phyloP scores from a whole-genome alignment of 2,888 invertebrate genomes.

The Mamestra brassicae region DNA sequence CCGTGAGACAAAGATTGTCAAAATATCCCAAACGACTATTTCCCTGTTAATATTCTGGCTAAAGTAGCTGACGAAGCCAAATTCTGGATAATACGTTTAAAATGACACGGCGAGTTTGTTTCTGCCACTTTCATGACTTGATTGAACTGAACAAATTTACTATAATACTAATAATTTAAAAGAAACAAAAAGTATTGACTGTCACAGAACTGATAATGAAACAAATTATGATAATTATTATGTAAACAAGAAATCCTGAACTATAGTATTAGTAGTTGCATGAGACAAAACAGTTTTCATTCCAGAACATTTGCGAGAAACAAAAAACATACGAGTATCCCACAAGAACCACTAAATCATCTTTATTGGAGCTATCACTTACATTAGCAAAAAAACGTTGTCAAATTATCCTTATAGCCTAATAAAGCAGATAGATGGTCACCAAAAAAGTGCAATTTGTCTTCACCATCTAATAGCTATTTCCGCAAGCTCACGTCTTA shows the following conservation, averaged over 20 bases:
- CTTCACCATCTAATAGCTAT: conserved; percentile 38
- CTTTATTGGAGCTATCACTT: conserved; percentile 42
- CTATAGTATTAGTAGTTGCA: neutral
- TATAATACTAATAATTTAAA: too few relatives aligned
- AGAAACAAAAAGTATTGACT: too few relatives aligned
- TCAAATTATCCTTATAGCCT: conserved; percentile 50
- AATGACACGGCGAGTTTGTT: conserved; percentile 1
- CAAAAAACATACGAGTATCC: conserved; percentile 33
- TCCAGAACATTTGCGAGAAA: conserved; percentile 19
- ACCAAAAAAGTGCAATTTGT: conserved; percentile 60
- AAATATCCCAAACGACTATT: conserved; percentile 43
- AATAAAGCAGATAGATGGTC: conserved; percentile 46
- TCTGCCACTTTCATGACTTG: neutral
- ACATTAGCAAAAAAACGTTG: conserved; percentile 45
- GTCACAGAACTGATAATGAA: too few relatives aligned
- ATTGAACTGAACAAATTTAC: neutral
- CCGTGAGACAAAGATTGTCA: conserved; percentile 43
- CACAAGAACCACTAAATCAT: conserved; percentile 37
- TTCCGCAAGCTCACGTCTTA: conserved; percentile 51
- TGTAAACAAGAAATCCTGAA: too few relatives aligned
- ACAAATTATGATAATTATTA: too few relatives aligned
- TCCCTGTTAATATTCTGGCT: conserved; percentile 24
- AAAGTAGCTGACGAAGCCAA: conserved; percentile 18
- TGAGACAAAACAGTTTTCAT: neutral
- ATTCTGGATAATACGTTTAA: conserved; percentile 3